Conservation (phyloP, 2,113 vertebrate genomes). For the Phaethon lepturus region DNA sequence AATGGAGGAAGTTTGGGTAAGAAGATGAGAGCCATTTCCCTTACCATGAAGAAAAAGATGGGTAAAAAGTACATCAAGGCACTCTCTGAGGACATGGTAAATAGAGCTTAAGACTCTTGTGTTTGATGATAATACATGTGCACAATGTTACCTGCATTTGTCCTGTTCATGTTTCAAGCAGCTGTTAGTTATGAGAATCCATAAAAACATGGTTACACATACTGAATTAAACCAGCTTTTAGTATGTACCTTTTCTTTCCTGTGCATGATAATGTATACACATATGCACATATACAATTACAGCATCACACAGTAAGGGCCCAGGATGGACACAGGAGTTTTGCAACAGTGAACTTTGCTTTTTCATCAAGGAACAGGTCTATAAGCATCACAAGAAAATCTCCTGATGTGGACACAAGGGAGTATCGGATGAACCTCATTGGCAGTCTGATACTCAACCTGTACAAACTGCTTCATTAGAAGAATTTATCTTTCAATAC, state of each 20-base stretch:
- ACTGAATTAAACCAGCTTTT: not conserved
- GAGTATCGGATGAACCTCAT: not conserved
- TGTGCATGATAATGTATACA: not conserved
- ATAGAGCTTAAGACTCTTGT: not conserved
- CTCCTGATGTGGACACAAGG: not conserved
- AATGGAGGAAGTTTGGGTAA: slow-evolving; percentile 74
- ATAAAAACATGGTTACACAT: not conserved
- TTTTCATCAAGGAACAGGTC: not conserved
- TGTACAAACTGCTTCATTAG: not conserved
- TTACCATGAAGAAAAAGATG: slow-evolving; percentile 89
- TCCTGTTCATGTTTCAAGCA: not conserved
- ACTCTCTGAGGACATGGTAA: slow-evolving; percentile 82
- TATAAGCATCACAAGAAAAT: not conserved
- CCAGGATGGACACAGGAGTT: not conserved
- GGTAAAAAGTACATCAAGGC: slow-evolving; percentile 81
- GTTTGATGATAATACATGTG: not conserved
- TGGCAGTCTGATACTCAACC: not conserved
- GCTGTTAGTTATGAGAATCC: not conserved
- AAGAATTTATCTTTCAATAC: not conserved
- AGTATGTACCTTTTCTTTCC: not conserved
- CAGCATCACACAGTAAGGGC: not conserved
- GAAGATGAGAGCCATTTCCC: slow-evolving; percentile 84
- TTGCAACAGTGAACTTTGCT: not conserved
- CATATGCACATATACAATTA: not conserved
- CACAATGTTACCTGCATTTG: not conserved